Evolutionary conservation across 2,113 vertebrate genomes (phyloP), one percentile per base, ranked within the genome.

Genomic region (Pygathrix nemaeus): DNA sequence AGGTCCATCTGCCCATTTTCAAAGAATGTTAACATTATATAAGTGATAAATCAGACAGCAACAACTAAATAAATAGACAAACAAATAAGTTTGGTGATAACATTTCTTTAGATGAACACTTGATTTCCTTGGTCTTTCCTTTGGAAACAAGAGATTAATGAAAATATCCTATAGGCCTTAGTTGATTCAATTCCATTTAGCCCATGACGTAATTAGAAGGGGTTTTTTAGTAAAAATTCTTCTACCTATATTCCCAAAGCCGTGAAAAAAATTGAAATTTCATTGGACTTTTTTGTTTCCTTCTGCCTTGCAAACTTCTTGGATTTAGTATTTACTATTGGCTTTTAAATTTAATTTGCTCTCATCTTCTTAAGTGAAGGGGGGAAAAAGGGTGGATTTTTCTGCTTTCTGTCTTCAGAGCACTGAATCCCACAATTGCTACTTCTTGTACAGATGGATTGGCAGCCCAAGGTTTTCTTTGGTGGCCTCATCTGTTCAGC

Each of bases 21-120:
- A 98, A 98, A 98, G 98, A 98, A 99, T 98, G 98, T 99, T 98
- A 98, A 98, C 98, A 97, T 98, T 98, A 98, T 98, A 97, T 98
- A 99, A 99, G 98, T 97, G 97, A 98, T 98, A 98, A 98, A 98
- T 96, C 98, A 98, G 98, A 98, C 97, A 98, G 98, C 96, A 98
- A 98, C 97, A 97, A 97, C 98, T 97, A 96, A 98, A 98, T 98
- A 98, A 98, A 93, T 1, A 64, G 94, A 96, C 97, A 94, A 97
- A 97, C 96, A 97, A 98, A 97, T 92, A 98, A 96, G 73, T 98
- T 98, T 86, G 95, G 59, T 90, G 52, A 97, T 21, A 97, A 57
- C 83, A 50, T 89, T 98, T 97, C 98, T 96, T 43, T 66, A 93
- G 97, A 98, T 75, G 79, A 96, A 94, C 64, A 95, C 79, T 97